Evolutionary conservation across 2,888 invertebrate species (phyloP).

Genomic region (Lymantria monacha): DNA sequence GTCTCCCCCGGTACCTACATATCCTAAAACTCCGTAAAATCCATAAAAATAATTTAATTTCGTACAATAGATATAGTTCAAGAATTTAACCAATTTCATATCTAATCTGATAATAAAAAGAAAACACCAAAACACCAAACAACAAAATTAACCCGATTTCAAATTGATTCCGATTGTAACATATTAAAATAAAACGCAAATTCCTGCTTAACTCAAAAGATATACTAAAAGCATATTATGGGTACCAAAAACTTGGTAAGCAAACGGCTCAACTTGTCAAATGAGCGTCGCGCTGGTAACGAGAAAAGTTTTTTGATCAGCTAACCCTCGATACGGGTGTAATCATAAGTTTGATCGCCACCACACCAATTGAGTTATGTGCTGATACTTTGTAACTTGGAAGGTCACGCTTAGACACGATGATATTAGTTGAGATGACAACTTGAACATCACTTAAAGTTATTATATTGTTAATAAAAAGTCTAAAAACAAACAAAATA

Average conservation of each 20-base stretch:
- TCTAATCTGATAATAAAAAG: too few relatives aligned
- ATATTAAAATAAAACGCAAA: not conserved
- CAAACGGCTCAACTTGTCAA: conserved; percentile 57
- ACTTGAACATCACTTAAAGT: not conserved
- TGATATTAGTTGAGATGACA: not conserved
- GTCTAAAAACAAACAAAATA: too few relatives aligned
- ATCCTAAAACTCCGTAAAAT: too few relatives aligned
- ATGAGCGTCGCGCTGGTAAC: conserved; percentile 58
- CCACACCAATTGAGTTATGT: conserved; percentile 43
- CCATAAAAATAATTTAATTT: too few relatives aligned
- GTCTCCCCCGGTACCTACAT: too few relatives aligned
- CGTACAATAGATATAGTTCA: too few relatives aligned
- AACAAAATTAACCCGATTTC: not conserved
- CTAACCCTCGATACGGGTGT: conserved; percentile 39
- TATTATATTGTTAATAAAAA: too few relatives aligned
- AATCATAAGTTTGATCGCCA: conserved; percentile 55
- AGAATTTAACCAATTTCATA: too few relatives aligned
- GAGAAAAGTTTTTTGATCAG: conserved; percentile 72
- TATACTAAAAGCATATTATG: conserved; percentile 32
- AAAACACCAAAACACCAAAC: not conserved
- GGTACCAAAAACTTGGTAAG: conserved; percentile 34
- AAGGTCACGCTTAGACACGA: conserved; percentile 7
- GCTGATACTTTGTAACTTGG: conserved; percentile 18
- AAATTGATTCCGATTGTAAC: not conserved
- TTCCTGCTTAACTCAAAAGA: conserved; percentile 23